Evolutionary conservation across 2,888 invertebrate genomes (phyloP).

Genomic region (Desoria tigrina): DNA sequence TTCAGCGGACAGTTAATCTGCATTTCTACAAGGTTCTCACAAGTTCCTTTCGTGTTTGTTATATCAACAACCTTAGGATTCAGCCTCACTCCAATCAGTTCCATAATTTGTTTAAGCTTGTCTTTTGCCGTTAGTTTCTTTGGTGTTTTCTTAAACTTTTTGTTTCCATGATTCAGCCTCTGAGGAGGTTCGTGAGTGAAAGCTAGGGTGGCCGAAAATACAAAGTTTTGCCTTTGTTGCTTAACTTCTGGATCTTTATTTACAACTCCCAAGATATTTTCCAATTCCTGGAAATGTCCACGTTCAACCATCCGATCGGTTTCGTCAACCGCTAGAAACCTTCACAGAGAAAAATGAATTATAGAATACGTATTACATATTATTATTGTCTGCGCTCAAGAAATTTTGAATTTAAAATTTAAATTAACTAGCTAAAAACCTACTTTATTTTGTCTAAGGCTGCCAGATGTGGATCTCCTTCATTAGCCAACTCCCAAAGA

Average conservation of each 20-base stretch:
- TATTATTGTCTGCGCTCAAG: background rate
- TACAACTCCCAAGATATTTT: constrained; percentile 74
- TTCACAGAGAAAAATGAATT: constrained; percentile 56
- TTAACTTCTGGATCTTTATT: constrained; percentile 67
- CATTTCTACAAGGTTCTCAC: constrained; percentile 80
- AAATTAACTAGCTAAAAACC: too few species aligned
- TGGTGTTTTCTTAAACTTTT: constrained; percentile 57
- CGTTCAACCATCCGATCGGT: constrained; percentile 97
- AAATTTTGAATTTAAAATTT: background rate
- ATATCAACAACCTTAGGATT: constrained; percentile 92
- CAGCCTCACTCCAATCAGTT: constrained; percentile 74
- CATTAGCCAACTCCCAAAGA: constrained; percentile 87
- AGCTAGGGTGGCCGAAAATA: constrained; percentile 96
- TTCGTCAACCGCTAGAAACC: constrained; percentile 93
- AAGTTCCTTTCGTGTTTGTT: constrained; percentile 77
- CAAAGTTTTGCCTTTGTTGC: constrained; percentile 80
- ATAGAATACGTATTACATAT: background rate
- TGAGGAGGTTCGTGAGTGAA: constrained; percentile 80
- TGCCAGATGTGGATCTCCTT: constrained; percentile 74
- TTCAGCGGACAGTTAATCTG: constrained; percentile 74
- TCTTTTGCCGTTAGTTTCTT: constrained; percentile 68
- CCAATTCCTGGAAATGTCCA: constrained; percentile 91
- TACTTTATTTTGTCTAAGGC: constrained; percentile 72
- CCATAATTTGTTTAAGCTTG: constrained; percentile 74
- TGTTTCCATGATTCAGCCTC: constrained; percentile 41